Conservation (phyloP, 2,888 invertebrate genomes). For the Heteromyza rotundicornis region DNA sequence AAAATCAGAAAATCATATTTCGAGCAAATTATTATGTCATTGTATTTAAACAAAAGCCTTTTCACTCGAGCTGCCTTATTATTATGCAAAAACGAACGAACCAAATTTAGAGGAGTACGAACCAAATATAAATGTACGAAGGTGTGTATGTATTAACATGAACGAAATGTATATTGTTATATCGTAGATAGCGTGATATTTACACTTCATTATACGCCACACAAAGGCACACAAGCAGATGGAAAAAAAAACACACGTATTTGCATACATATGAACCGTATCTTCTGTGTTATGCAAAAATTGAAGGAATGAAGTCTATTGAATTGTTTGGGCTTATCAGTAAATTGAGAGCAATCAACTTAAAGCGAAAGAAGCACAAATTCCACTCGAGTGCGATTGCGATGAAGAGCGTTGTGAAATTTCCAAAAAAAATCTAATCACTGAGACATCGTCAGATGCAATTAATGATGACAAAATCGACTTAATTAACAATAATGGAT, state of each 20-base stretch:
- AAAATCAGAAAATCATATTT: too few species aligned
- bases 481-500: too few species aligned
- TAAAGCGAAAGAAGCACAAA: background rate
- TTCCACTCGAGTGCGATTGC: background rate
- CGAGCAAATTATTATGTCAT: too few species aligned
- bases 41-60: background rate
- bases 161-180: too few species aligned
- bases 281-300: background rate
- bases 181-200: background rate
- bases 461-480: too few species aligned
- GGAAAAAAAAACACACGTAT: background rate
- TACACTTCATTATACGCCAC: slow-evolving; percentile 2
- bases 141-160: too few species aligned
- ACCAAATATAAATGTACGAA: too few species aligned
- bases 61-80: too few species aligned
- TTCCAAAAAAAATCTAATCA: too few species aligned
- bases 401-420: background rate
- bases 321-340: background rate
- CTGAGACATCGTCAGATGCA: too few species aligned
- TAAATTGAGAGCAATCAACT: slow-evolving; percentile 3
- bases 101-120: too few species aligned
- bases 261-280: background rate
- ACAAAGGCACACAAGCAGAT: background rate
- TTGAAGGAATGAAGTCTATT: background rate
- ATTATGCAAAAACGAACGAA: background rate